These are phyloP conservation scores for Yponomeuta cagnagella DNA, from an alignment of 2,888 invertebrate species.

Conservation along the genomic window DNA sequence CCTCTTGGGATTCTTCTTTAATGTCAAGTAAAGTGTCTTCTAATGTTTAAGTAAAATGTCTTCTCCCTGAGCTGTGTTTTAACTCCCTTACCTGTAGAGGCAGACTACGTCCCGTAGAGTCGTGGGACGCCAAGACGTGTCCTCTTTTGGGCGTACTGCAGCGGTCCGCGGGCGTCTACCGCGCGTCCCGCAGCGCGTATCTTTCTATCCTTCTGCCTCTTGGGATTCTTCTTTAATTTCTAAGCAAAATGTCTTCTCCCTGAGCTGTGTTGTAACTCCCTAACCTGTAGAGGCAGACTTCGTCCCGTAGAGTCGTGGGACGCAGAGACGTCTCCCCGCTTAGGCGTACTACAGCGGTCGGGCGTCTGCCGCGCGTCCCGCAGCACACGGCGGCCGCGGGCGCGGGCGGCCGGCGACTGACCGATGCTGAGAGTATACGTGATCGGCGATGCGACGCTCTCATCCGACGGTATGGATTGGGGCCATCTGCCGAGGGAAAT, in stretches of 20 bases:
- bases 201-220: no score
- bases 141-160: constrained; percentile 50
- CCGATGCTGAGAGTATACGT: background rate
- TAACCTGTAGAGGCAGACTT: constrained; percentile 13
- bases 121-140: background rate
- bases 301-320: constrained; percentile 14
- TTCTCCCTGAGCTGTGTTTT: no score
- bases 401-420: background rate
- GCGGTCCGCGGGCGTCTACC: constrained; percentile 19
- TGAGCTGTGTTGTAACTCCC: background rate
- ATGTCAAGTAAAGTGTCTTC: no score
- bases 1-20: background rate
- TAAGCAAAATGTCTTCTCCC: no score
- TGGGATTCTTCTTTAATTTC: background rate
- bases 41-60: no score
- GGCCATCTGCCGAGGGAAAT: background rate
- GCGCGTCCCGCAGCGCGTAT: constrained; percentile 19
- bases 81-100: background rate
- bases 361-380: constrained; percentile 19
- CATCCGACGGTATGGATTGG: constrained; percentile 12
- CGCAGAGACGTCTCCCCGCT: constrained; percentile 23
- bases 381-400: constrained; percentile 10
- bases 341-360: constrained; percentile 46
- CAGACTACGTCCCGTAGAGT: constrained; percentile 18
- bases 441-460: constrained; percentile 27